Evolutionary conservation across 2,797 vertebrate genomes (phyloP).

Genomic region (Gymnothorax javanicus): DNA sequence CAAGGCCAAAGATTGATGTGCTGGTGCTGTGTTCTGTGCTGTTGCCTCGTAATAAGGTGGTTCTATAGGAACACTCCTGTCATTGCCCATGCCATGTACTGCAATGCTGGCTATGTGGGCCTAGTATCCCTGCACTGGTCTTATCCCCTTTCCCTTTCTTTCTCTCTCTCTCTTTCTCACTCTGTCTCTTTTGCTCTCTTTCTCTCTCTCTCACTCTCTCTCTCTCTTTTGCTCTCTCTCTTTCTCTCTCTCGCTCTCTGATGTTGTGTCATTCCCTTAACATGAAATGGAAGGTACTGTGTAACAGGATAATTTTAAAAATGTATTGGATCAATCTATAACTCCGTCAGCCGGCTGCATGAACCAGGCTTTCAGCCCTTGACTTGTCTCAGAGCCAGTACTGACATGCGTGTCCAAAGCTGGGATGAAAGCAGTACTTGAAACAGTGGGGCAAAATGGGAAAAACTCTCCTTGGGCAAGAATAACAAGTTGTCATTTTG

Average conservation of each 20-base stretch:
- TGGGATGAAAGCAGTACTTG: neutral
- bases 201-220: constrained; percentile 27
- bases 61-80: no score
- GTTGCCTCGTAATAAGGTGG: no score
- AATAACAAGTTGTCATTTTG: neutral
- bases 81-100: neutral
- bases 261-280: constrained; percentile 57
- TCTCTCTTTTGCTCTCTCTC: constrained; percentile 46
- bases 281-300: constrained; percentile 74
- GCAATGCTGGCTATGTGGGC: constrained; percentile 17
- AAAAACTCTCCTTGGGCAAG: neutral
- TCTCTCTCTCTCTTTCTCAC: constrained; percentile 45
- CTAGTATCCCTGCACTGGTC: constrained; percentile 25
- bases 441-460: neutral
- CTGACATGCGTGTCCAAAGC: constrained; percentile 16
- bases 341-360: neutral
- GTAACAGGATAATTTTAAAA: constrained; percentile 44
- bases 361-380: neutral
- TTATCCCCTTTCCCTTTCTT: constrained; percentile 31
- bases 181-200: constrained; percentile 48
- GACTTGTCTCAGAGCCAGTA: constrained; percentile 23
- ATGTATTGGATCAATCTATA: neutral
- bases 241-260: constrained; percentile 46
- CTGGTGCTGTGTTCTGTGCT: neutral
- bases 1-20: neutral